Conservation (phyloP, 2,888 invertebrate species). For the Hirtodrosophila duncani region DNA sequence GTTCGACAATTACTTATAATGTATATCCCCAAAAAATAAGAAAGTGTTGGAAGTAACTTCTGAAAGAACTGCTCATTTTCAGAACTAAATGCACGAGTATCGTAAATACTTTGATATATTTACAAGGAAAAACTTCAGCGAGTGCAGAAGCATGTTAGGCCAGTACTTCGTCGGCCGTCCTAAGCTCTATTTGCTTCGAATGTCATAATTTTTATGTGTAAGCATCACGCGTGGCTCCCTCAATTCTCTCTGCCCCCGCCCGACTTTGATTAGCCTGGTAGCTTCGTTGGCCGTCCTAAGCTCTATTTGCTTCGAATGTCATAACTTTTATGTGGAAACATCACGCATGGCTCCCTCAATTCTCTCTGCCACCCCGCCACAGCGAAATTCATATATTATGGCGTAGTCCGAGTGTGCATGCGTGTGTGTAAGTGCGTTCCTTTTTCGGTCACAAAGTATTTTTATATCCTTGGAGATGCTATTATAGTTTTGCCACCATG, state of each 20-base stretch:
- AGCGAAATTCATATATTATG: too few species aligned
- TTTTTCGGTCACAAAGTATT: slow-evolving; percentile 58
- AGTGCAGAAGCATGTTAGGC: slow-evolving; percentile 11
- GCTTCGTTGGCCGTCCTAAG: slow-evolving; percentile 43
- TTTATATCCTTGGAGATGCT: too few species aligned
- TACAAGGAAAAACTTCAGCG: slow-evolving; percentile 2
- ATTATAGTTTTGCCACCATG: too few species aligned
- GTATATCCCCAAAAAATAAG: too few species aligned
- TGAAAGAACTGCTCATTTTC: too few species aligned
- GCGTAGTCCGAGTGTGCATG: too few species aligned
- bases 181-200: slow-evolving; percentile 71
- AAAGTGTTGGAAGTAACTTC: too few species aligned
- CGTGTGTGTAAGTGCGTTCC: slow-evolving; percentile 47
- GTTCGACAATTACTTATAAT: too few species aligned
- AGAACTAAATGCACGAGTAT: too few species aligned
- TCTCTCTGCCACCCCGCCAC: not conserved
- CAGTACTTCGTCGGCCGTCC: slow-evolving; percentile 21
- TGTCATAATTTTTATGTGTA: slow-evolving; percentile 70
- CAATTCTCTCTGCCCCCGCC: not conserved
- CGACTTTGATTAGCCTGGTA: slow-evolving; percentile 5
- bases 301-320: slow-evolving; percentile 69
- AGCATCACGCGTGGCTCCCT: slow-evolving; percentile 64
- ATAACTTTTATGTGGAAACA: slow-evolving; percentile 71
- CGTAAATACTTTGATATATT: too few species aligned
- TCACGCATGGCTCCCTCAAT: slow-evolving; percentile 58